Base-by-base conservation (phyloP, 2,113 vertebrate genomes). In the Dipodomys spectabilis region DNA sequence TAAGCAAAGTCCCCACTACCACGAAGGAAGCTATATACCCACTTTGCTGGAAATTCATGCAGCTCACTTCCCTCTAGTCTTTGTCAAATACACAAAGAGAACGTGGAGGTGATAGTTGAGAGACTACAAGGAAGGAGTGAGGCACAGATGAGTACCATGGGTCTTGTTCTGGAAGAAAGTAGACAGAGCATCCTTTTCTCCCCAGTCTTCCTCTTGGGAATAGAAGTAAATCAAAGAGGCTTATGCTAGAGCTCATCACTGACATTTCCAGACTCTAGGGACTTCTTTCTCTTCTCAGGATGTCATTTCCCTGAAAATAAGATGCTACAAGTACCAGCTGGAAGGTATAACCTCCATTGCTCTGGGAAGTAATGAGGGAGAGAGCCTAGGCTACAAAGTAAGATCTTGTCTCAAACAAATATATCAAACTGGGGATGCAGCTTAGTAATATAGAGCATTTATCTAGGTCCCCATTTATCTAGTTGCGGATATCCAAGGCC, bases 211-310 rank as follows among this genome's bases (percentile, higher is more conserved):
- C 13, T 72, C 83, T 77, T 72, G 49, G 62, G 49, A 83, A 57
- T 60, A 81, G 35, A 79, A 62, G 19, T 32, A 75, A 91, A 86
- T 81, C 60, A 86, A 89, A 95, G 45, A 87, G 77, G 53, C 64
- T 86, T 89, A 64, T 65, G 81, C 62, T 32, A 13, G 53, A 28
- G 64, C 68, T 91, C 23, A 62, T 57, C 60, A 72, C n/a, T 80
- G 92, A 89, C 81, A 39, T 44, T 45, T 62, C 18, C 27, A 25
- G 77, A 68, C 69, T 86, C 49, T 16, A 44, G 67, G 27, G 86
- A 94, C 62, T 86, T 79, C 35, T 53, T 86, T 79, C n/a, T 81
- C 53, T 85, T 83, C 80, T 87, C 80, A 82, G 71, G 15, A 19
- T 86, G 57, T 83, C 60, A 30, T 27, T 32, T 96, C 13, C 49